phyloP scores from a whole-genome alignment of 2,113 vertebrate species.

The Anser brachyrhynchus region DNA sequence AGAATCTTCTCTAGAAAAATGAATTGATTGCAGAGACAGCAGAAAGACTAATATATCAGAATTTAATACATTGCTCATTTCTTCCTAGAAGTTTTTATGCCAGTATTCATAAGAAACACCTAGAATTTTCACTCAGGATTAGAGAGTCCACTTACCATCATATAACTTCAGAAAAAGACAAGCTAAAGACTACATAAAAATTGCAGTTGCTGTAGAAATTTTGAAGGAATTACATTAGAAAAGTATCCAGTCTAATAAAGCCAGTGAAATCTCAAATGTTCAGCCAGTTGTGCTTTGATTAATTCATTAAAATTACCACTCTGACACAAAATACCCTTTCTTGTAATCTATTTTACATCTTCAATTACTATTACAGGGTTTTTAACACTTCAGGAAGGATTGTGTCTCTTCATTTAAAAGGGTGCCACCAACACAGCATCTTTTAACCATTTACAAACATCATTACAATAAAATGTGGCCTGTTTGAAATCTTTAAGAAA shows the following conservation, averaged over 20 bases:
- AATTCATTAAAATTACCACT: background rate
- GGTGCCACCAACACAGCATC: background rate
- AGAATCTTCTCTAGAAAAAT: background rate
- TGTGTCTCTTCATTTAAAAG: background rate
- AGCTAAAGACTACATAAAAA: background rate
- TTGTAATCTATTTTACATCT: background rate
- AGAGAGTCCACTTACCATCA: background rate
- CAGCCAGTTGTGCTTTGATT: background rate
- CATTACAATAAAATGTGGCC: background rate
- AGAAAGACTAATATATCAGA: background rate
- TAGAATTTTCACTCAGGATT: background rate
- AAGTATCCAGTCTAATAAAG: background rate
- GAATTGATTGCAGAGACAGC: background rate
- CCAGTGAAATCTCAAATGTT: background rate
- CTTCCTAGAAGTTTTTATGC: background rate
- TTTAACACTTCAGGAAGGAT: background rate
- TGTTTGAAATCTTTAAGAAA: background rate
- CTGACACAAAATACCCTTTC: background rate
- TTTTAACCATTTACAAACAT: background rate
- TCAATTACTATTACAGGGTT: background rate
- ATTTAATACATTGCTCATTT: background rate
- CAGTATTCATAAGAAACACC: background rate
- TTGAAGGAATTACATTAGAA: background rate
- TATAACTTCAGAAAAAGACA: constrained; percentile 15
- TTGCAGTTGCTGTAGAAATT: background rate